Base-by-base conservation (phyloP, 2,113 vertebrate species). In the Arothron firmamentum region DNA sequence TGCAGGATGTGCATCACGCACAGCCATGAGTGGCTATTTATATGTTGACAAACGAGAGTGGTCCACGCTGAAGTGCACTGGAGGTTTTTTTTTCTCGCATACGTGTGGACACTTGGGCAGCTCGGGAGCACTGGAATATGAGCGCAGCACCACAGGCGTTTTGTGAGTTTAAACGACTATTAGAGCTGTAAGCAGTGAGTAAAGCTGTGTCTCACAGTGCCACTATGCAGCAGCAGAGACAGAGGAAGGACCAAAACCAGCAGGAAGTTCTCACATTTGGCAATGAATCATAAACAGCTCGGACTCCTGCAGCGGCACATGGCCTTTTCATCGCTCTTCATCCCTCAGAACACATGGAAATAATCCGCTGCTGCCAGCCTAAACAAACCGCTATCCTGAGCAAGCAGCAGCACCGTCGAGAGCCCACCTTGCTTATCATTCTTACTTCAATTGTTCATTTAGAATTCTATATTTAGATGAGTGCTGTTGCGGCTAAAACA, bases 381-480 rank as follows among this genome's bases (percentile, higher is more conserved):
- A 41, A 54, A 59, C 25, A 60, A 49, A 70, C 42, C 31, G 18
- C 59, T 42, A 47, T 58, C 65, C 59, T 19, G 16, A 55, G 10
- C 25, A 74, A 53, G 56, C 52, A 43, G 59, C 54, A 34, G 50
- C 23, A 54, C 47, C 38, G 45, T 20, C 45, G 12, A 53, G n/a
- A 47, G 34, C 34, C 34, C 34, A 38, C 34, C 34, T 38, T 38
- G 11, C 1, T 38, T 38, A 38, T 38, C 9, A 38, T 38, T 38
- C 34, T 38, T 38, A 12, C 34, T 38, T 11, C 34, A 38, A 38
- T 3, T 38, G 34, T 11, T 38, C 11, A 12, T 38, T 38, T 2
- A 38, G 34, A 38, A 12, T 38, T 38, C 86, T 90, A 89, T 88
- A 87, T 90, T 85, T 90, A 91, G 85, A 84, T 75, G 71, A 56